phyloP scores from a whole-genome alignment of 2,797 vertebrate species.

The Siniperca undulata region DNA sequence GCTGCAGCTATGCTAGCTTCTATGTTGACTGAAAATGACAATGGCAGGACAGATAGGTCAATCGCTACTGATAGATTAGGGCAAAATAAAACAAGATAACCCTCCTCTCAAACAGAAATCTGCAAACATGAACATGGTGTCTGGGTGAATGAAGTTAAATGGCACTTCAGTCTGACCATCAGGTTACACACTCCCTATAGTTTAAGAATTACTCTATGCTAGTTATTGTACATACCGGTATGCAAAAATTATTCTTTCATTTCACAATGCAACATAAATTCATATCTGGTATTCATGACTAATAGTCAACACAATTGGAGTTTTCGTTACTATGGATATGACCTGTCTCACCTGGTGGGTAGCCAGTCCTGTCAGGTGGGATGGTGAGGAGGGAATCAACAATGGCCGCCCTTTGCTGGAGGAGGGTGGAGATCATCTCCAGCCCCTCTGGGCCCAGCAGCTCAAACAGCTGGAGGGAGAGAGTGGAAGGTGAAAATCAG shows the following conservation, averaged over 20 bases:
- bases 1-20: no score
- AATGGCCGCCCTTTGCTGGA: slow-evolving; percentile 90
- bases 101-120: background rate
- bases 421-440: slow-evolving; percentile 94
- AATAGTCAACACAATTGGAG: background rate
- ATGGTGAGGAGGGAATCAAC: slow-evolving; percentile 88
- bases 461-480: slow-evolving; percentile 90
- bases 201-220: background rate
- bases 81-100: no score
- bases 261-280: background rate
- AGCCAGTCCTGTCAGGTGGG: slow-evolving; percentile 84
- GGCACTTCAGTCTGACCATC: background rate
- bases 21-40: no score
- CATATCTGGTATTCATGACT: slow-evolving; percentile 7
- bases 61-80: no score
- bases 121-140: background rate
- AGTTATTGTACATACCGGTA: background rate
- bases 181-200: background rate
- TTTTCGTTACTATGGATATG: slow-evolving; percentile 47
- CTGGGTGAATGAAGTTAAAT: background rate
- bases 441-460: slow-evolving; percentile 95
- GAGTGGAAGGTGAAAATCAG: slow-evolving; percentile 23
- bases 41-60: no score
- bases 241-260: background rate
- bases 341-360: slow-evolving; percentile 86